These are phyloP conservation scores for Hyles euphorbiae DNA, from an alignment of 1,140 invertebrate species.

Conservation along the genomic window DNA sequence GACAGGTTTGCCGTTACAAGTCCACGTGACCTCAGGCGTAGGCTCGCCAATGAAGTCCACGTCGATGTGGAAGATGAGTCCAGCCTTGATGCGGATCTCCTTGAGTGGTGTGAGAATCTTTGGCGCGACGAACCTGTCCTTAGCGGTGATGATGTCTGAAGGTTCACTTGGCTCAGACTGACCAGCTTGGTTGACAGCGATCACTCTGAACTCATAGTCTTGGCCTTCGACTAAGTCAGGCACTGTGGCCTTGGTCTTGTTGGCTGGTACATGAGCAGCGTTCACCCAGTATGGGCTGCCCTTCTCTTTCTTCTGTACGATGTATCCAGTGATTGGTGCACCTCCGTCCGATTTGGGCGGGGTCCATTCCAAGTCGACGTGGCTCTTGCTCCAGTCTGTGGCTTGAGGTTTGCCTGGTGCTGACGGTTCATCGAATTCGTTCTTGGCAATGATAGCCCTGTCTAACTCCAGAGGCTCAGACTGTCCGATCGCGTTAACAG, in stretches of 20 bases:
- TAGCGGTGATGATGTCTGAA: slow-evolving; percentile 90
- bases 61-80: slow-evolving; percentile 93
- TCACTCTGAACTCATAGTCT: slow-evolving; percentile 97
- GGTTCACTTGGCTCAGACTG: slow-evolving; percentile 96
- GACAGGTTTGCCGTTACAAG: slow-evolving; percentile 83
- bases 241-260: slow-evolving; percentile 86
- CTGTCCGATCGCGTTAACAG: slow-evolving; percentile 96
- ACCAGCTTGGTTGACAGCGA: slow-evolving; percentile 96
- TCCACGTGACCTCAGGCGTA: slow-evolving; percentile 90
- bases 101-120: slow-evolving; percentile 94
- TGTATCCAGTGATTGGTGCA: slow-evolving; percentile 94
- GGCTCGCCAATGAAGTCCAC: slow-evolving; percentile 96
- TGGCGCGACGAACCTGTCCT: slow-evolving; percentile 91
- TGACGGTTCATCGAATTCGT: slow-evolving; percentile 95
- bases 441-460: slow-evolving; percentile 93
- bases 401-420: slow-evolving; percentile 92
- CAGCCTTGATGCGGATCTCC: slow-evolving; percentile 92
- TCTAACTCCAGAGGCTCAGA: slow-evolving; percentile 92
- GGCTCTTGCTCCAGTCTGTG: slow-evolving; percentile 95
- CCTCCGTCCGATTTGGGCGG: slow-evolving; percentile 92
- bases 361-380: slow-evolving; percentile 93
- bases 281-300: slow-evolving; percentile 93
- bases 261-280: slow-evolving; percentile 88
- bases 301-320: slow-evolving; percentile 97
- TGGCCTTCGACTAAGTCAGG: slow-evolving; percentile 94